Evolutionary conservation across 2,888 invertebrate species (phyloP).

Genomic region (Cryptus armator): DNA sequence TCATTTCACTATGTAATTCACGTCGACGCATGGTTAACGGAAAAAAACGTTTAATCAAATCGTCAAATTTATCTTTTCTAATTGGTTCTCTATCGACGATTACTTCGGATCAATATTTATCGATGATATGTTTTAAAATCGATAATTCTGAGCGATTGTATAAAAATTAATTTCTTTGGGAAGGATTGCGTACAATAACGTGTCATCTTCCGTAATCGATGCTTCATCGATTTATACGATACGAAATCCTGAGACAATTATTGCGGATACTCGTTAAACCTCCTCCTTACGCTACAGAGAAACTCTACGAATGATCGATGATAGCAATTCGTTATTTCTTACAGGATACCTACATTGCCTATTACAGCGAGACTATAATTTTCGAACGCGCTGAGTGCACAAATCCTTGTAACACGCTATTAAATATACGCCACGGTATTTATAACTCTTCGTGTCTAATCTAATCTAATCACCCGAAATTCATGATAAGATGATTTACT

Average conservation of each 20-base stretch:
- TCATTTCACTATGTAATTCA: slow-evolving; percentile 49
- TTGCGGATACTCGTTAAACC: neutral
- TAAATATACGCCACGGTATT: slow-evolving; percentile 29
- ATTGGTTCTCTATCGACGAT: slow-evolving; percentile 4
- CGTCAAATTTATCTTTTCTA: slow-evolving; percentile 6
- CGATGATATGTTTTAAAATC: neutral
- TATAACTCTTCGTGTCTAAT: slow-evolving; percentile 31
- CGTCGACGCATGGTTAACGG: slow-evolving; percentile 35
- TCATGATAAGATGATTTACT: slow-evolving; percentile 74
- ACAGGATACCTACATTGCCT: slow-evolving; percentile 9
- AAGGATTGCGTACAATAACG: neutral
- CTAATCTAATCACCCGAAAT: slow-evolving; percentile 75
- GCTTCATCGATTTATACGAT: neutral
- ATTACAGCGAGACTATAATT: slow-evolving; percentile 13
- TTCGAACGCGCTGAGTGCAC: slow-evolving; percentile 7
- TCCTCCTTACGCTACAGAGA: neutral
- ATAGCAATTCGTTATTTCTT: slow-evolving; percentile 36
- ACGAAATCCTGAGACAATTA: neutral
- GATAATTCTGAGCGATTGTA: slow-evolving; percentile 1
- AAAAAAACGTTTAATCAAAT: slow-evolving; percentile 24
- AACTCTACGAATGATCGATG: slow-evolving; percentile 19
- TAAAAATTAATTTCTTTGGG: neutral
- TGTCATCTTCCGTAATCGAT: neutral
- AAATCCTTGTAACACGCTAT: neutral
- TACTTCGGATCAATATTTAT: neutral